These are phyloP conservation scores for Ariolimax columbianus DNA, from an alignment of 2,888 invertebrate species.

Conservation along the genomic window DNA sequence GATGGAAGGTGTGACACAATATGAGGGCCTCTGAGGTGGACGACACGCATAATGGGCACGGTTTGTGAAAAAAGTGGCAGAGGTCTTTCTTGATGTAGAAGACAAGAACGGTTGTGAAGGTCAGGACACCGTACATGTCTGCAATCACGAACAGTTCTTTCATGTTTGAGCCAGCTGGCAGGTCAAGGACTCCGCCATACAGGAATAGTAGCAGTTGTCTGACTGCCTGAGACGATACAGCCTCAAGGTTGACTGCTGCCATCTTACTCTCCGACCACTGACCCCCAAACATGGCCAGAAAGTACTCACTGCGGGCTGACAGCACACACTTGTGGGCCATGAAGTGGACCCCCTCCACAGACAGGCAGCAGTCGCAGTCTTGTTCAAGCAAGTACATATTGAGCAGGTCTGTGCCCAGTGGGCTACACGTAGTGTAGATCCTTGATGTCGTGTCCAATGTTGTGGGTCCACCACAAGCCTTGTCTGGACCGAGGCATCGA, in stretches of 20 bases:
- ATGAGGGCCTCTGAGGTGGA: slow-evolving; percentile 93
- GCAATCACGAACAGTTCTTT: slow-evolving; percentile 40
- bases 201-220: slow-evolving; percentile 95
- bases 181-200: slow-evolving; percentile 91
- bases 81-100: slow-evolving; percentile 44
- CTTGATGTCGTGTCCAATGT: slow-evolving; percentile 50
- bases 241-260: slow-evolving; percentile 90
- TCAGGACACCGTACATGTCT: slow-evolving; percentile 43
- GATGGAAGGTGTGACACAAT: slow-evolving; percentile 89
- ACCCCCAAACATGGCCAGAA: slow-evolving; percentile 90
- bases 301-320: slow-evolving; percentile 93
- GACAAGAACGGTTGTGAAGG: slow-evolving; percentile 29
- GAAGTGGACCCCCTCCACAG: slow-evolving; percentile 60
- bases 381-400: slow-evolving; percentile 60
- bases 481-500: not conserved
- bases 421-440: slow-evolving; percentile 60
- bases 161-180: slow-evolving; percentile 10
- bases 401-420: slow-evolving; percentile 65
- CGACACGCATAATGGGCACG: slow-evolving; percentile 91
- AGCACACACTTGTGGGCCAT: slow-evolving; percentile 84
- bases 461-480: slow-evolving; percentile 30
- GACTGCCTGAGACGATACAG: slow-evolving; percentile 82
- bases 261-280: slow-evolving; percentile 89
- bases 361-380: slow-evolving; percentile 60
- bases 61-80: slow-evolving; percentile 81